Evolutionary conservation across 2,888 invertebrate species (phyloP), one percentile per base, ranked within the genome.

Genomic region (Chorisops tibialis): DNA sequence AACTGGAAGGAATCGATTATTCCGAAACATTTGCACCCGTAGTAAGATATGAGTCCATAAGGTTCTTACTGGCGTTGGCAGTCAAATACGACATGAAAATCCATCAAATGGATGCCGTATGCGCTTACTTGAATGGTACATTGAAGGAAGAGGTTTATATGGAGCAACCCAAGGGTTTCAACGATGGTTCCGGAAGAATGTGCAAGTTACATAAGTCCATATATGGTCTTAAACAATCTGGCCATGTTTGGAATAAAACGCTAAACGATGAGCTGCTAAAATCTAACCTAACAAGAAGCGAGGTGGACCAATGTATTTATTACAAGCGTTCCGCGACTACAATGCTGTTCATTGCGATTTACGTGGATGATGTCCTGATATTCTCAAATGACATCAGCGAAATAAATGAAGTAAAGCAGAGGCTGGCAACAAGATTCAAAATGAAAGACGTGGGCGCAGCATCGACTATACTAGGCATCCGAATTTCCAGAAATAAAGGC

Each of bases 161-260:
- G 48, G 9, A 7, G 6, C 48, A 48, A 48, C 19, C 48, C 6
- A 18, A 21, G 7, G 9, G 16, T 21, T 58, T 19, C n/a, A 14
- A 12, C 11, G 41, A 54, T 54, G 22, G 22, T 7, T 4, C 41
- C 3, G n/a, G 14, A 6, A 38, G 22, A 47, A 37, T 35, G 3
- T 59, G 49, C 12, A 48, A 38, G 18, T 21, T 48, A 14, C n/a
- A 22, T 5, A 60, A 50, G 35, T 14, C 43, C 14, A 24, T 68
- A 16, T 68, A 68, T 60, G 66, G 67, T 4, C 56, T 67, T 1
- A 66, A 67, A 56, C 67, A 67, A 58, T 62, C 67, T 1, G 62
- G 62, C 37, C 54, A 66, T 18, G 16, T 56, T 12, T 66, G 64
- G 66, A 66, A 66, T 35, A 38, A 38, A 39, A 59, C 51, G 24